A percentile compares a stretch with the other conserved stretches of the same genome.
Conservation (phyloP, 2,797 vertebrate species). For the Macroramphosus scolopax region DNA sequence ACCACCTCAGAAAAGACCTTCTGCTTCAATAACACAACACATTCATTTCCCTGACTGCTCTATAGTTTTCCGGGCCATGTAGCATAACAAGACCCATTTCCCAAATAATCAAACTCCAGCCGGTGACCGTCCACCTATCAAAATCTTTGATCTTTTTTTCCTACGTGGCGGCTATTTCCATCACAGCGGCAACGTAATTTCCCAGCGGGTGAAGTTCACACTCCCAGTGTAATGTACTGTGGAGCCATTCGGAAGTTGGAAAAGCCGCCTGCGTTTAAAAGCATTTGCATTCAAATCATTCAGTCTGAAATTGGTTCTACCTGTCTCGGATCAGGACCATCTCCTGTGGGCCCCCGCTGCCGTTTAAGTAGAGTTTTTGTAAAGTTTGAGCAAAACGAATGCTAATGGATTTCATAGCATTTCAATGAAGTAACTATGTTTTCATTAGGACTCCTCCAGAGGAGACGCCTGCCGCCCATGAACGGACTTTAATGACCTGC, state of each 20-base stretch:
- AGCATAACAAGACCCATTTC: conserved; percentile 62
- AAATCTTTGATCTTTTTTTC: conserved; percentile 69
- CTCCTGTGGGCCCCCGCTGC: conserved; percentile 69
- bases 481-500: conserved; percentile 35
- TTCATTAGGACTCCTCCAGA: conserved; percentile 30
- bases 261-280: conserved; percentile 59
- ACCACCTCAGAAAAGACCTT: conserved; percentile 50
- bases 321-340: conserved; percentile 71
- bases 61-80: conserved; percentile 53
- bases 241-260: conserved; percentile 59
- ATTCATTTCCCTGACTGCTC: conserved; percentile 59
- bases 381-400: conserved; percentile 63
- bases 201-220: conserved; percentile 66
- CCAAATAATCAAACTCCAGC: conserved; percentile 67
- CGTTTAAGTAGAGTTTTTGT: conserved; percentile 66
- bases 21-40: conserved; percentile 66
- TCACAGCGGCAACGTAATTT: conserved; percentile 73
- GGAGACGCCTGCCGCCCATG: conserved; percentile 48
- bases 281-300: conserved; percentile 82
- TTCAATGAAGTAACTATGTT: conserved; percentile 22
- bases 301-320: conserved; percentile 80
- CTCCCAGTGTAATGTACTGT: conserved; percentile 70
- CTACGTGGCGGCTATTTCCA: conserved; percentile 70
- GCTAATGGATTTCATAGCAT: conserved; percentile 68
- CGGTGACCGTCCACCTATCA: conserved; percentile 66